Conservation (phyloP, 2,797 vertebrate species). For the Acestrorhynchus altus region DNA sequence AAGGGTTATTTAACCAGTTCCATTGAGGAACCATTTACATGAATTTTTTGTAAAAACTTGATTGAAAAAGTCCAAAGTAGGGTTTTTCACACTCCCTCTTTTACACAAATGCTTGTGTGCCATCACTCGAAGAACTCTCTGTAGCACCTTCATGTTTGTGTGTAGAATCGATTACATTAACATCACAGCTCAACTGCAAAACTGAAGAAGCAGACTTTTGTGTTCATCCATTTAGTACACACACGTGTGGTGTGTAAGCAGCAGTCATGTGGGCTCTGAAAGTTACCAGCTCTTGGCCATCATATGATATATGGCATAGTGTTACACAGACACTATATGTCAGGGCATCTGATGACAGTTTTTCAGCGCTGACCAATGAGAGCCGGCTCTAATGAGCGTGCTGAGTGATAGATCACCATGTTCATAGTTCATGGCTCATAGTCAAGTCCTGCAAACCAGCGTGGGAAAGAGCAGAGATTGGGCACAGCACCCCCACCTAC, state of each 20-base stretch:
- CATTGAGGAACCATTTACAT: too few species aligned
- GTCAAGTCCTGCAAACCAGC: constrained; percentile 22
- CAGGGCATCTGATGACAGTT: background rate
- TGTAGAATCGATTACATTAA: too few species aligned
- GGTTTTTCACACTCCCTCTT: too few species aligned
- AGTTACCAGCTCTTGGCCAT: background rate
- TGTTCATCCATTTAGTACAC: background rate
- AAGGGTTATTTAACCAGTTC: too few species aligned
- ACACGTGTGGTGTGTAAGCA: background rate
- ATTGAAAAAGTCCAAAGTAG: too few species aligned
- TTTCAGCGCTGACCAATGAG: constrained; percentile 22
- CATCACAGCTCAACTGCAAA: background rate
- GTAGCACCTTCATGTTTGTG: too few species aligned
- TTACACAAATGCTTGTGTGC: too few species aligned
- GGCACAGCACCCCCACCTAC: background rate
- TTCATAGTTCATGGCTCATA: constrained; percentile 26
- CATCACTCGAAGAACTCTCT: too few species aligned
- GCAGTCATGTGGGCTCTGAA: background rate
- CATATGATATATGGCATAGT: background rate
- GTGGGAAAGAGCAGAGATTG: constrained; percentile 31
- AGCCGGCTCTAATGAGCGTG: background rate
- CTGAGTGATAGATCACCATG: constrained; percentile 15
- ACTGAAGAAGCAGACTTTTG: background rate
- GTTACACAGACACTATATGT: background rate
- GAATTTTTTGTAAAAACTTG: too few species aligned